phyloP scores from a whole-genome alignment of 2,113 vertebrate species.

The Pagrus major region DNA sequence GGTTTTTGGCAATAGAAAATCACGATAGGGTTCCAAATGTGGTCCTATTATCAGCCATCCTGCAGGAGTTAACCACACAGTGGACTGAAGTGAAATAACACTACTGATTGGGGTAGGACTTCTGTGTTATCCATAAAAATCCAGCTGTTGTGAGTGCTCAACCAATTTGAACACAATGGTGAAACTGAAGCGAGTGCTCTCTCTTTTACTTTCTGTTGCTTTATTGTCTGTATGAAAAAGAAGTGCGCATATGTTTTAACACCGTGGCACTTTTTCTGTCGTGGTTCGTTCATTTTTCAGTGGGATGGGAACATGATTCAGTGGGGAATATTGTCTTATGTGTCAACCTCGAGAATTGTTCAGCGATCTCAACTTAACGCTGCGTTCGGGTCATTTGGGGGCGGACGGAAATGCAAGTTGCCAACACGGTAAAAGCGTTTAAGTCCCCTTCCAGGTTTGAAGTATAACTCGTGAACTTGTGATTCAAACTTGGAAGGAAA shows the following conservation, averaged over 20 bases:
- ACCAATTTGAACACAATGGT: slow-evolving; percentile 71
- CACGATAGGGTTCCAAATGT: slow-evolving; percentile 50
- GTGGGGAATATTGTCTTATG: slow-evolving; percentile 66
- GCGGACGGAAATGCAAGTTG: background rate
- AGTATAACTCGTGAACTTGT: background rate
- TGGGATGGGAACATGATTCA: slow-evolving; percentile 52
- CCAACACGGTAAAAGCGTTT: background rate
- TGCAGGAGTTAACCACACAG: slow-evolving; percentile 63
- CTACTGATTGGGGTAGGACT: slow-evolving; percentile 80
- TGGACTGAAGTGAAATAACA: slow-evolving; percentile 68
- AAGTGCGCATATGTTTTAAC: slow-evolving; percentile 71
- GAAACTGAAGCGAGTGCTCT: slow-evolving; percentile 75
- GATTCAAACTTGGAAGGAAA: slow-evolving; percentile 26
- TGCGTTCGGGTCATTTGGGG: slow-evolving; percentile 62
- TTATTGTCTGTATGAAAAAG: slow-evolving; percentile 72
- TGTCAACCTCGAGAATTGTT: slow-evolving; percentile 62
- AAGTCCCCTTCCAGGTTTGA: slow-evolving; percentile 20
- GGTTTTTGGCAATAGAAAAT: slow-evolving; percentile 63
- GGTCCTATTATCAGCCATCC: slow-evolving; percentile 61
- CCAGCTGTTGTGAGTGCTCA: slow-evolving; percentile 71
- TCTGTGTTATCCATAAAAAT: slow-evolving; percentile 67
- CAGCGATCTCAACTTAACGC: slow-evolving; percentile 71
- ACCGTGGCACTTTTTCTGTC: slow-evolving; percentile 71
- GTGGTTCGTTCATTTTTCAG: slow-evolving; percentile 58
- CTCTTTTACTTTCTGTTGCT: slow-evolving; percentile 72